These are phyloP conservation scores for Pristionchus entomophagus DNA, from an alignment of 2,888 invertebrate genomes.

Conservation along the genomic window DNA sequence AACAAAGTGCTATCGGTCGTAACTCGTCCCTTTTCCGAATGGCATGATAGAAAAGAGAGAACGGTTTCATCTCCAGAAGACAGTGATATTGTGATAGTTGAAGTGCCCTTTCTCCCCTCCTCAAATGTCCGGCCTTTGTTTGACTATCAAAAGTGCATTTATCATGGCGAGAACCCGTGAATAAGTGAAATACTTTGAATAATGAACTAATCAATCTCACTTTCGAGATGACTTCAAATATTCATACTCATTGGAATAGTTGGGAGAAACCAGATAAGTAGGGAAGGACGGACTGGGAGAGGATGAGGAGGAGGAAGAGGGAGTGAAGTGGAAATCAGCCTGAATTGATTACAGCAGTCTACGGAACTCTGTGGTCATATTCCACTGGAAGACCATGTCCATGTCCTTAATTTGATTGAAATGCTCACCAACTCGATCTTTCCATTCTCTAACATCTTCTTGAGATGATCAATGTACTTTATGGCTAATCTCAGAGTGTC, in stretches of 20 bases:
- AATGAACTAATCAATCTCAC: neutral
- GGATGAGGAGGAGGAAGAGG: neutral
- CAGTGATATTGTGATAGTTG: neutral
- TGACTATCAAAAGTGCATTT: neutral
- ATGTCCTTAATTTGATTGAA: no score
- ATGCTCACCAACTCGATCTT: neutral
- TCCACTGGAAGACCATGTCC: neutral
- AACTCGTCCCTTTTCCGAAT: no score
- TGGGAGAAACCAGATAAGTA: neutral
- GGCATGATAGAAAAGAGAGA: no score
- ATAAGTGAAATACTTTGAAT: neutral
- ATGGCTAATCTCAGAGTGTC: neutral
- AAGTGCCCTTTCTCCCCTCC: no score
- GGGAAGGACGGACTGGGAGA: neutral
- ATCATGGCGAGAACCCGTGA: slow-evolving; percentile 4
- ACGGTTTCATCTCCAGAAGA: neutral
- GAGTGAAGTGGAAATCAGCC: slow-evolving; percentile 5
- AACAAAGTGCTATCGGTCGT: no score
- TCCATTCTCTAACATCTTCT: slow-evolving; percentile 30
- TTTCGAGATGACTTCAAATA: neutral
- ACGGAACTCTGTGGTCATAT: neutral
- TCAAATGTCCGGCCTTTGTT: no score
- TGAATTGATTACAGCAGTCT: neutral
- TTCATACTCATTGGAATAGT: neutral
- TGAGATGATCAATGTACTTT: neutral